Evolutionary conservation across 2,113 vertebrate genomes (phyloP), one percentile per base, ranked within the genome.

Genomic region (Cyanistes caeruleus): DNA sequence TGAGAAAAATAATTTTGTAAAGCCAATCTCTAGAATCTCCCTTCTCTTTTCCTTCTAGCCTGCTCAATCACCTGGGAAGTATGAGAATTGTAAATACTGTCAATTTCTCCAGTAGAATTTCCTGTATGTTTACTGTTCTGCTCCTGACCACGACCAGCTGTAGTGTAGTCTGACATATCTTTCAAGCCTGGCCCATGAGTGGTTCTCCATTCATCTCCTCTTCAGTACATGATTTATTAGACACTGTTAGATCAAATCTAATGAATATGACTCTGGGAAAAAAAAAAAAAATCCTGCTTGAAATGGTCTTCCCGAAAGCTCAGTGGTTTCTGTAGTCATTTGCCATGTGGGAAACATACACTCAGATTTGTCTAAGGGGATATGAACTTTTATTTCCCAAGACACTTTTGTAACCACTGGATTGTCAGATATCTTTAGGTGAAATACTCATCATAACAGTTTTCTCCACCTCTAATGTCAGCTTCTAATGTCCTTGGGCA

Each of bases 341-440:
- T 77, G 23, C 59, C 52, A 28, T 28, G 39, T 86, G 48, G 43
- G 24, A 84, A 93, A 74, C 35, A 6, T 15, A 24, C 9, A 43
- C 23, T 69, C 41, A 17, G 20, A 65, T 91, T 91, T 85, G 28
- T 95, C 79, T 67, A 59, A 80, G 43, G 73, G 51, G 7, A 62
- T 48, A 27, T 67, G 80, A 93, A 69, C 63, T 55, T 86, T 49
- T 13, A 43, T 86, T 92, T 92, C 68, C 48, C 59, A 86, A 81
- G 72, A 92, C 30, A 18, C 24, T 92, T 92, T 31, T 12, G 41
- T 55, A 92, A 74, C 59, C 43, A 52, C 48, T 86, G 27, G 37
- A 67, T 67, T 90, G 83, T 92, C 94, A 84, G 39, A 31, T 86
- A 81, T 70, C 79, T 84, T 95, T 84, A 84, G 46, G 33, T 84